Conservation (phyloP, 2,113 vertebrate species). For the Indri indri region DNA sequence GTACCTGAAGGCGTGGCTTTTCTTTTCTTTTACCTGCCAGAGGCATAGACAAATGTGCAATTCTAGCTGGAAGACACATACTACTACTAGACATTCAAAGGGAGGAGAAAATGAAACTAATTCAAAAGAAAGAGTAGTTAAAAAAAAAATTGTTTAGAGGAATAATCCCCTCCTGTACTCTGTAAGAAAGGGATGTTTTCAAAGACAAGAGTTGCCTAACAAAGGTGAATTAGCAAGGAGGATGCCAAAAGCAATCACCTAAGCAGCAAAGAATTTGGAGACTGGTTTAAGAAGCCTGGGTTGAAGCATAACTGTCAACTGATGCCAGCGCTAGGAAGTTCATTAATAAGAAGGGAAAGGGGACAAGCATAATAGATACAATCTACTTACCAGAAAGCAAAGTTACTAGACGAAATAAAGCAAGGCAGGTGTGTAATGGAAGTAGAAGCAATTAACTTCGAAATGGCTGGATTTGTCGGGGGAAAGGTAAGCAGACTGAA, state of each 20-base stretch:
- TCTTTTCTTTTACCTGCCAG: conserved; percentile 46
- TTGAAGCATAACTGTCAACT: conserved; percentile 53
- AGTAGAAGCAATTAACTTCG: conserved; percentile 70
- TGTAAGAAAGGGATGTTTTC: conserved; percentile 60
- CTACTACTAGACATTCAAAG: conserved; percentile 48
- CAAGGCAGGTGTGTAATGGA: conserved; percentile 63
- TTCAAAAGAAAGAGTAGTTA: conserved; percentile 37
- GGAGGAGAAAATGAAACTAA: conserved; percentile 47
- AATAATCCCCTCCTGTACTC: conserved; percentile 43
- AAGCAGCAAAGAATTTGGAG: conserved; percentile 70
- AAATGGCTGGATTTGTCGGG: conserved; percentile 44
- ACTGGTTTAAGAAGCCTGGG: conserved; percentile 21
- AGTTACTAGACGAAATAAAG: conserved; percentile 69
- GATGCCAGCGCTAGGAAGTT: conserved; percentile 65
- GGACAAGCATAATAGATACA: conserved; percentile 41
- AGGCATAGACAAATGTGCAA: conserved; percentile 7
- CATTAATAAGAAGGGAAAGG: conserved; percentile 57
- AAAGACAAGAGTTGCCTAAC: conserved; percentile 57
- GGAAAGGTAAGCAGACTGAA: conserved; percentile 59
- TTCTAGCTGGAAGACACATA: conserved; percentile 44
- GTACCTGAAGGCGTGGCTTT: not conserved
- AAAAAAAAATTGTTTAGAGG: conserved; percentile 66
- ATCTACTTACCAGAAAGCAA: conserved; percentile 69
- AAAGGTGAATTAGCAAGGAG: conserved; percentile 69
- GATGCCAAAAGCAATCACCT: conserved; percentile 69